Base-by-base conservation (phyloP, 2,888 invertebrate species). In the Pterobdella sp. region DNA sequence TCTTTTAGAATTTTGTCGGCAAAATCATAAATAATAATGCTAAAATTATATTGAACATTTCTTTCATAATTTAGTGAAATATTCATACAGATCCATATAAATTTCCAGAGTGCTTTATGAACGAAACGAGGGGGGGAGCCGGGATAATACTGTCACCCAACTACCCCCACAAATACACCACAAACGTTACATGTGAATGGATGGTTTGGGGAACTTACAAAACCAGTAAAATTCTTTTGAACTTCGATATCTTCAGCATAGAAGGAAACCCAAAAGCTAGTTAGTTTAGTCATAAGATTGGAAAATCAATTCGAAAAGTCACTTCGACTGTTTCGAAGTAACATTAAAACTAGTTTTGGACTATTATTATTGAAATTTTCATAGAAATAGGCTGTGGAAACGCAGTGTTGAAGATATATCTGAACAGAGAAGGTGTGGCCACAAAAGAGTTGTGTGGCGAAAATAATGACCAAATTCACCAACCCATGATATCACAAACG, bases 131-230 rank as follows among this genome's bases (percentile, higher is more conserved):
- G 29, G 79, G 81, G 65, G 80, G 80, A 36, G 83, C 84, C 89
- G 83, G 90, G 88, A 81, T 91, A 18, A 81, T 94, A 80, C 89
- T 90, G 76, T 93, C 94, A 78, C 95, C 95, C 72, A 71, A 70
- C 42, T 65, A 68, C 32, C 73, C 60, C 22, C 88, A 89, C 75
- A 90, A 93, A 79, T 97, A 97, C 86, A 90, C 90, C 68, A 80
- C 84, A 63, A 79, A 79, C 81, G 79, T 78, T 1, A 92, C 91
- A 76, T 98, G 97, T 86, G 94, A 96, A 85, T 98, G 97, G 97
- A 91, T 91, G 83, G 91, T 98, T 81, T 90, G 89, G 76, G 94
- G 93, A 75, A 88, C 90, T 75, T 88, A 90, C 78, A 90, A 91
- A 42, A 90, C 90, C 79, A 91, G 92, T 84, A 89, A 90, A 82